Conservation (phyloP, 2,797 vertebrate genomes). For the Pipistrellus pygmaeus region DNA sequence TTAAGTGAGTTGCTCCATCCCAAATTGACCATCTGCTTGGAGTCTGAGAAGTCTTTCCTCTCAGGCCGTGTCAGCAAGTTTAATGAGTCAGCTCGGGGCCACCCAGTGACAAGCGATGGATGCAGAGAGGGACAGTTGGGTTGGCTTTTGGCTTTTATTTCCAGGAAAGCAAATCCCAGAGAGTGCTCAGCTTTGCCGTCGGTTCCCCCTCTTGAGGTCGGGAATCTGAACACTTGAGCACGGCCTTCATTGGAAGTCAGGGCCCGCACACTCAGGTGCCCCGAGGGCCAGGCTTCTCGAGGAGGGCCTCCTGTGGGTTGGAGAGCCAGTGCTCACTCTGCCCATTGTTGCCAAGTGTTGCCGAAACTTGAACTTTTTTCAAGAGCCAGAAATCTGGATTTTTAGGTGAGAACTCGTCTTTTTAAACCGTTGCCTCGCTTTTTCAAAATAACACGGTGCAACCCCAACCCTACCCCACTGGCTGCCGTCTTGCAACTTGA, state of each 20-base stretch:
- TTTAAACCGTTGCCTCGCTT: neutral
- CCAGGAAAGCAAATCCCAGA: slow-evolving; percentile 18
- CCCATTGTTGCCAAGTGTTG: neutral
- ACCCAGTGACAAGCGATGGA: neutral
- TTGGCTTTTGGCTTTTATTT: slow-evolving; percentile 43
- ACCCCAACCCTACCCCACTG: too few species aligned
- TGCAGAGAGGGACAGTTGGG: neutral
- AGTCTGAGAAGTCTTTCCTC: neutral
- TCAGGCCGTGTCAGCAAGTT: neutral
- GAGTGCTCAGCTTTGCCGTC: neutral
- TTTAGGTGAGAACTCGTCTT: neutral
- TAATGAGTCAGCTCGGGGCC: neutral
- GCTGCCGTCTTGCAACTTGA: neutral
- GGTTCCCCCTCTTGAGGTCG: neutral
- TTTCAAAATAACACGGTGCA: neutral
- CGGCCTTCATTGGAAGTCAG: neutral
- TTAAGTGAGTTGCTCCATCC: neutral
- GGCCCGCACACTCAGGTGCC: neutral
- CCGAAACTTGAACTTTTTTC: neutral
- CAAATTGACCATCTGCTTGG: neutral
- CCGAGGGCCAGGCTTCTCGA: neutral
- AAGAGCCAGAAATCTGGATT: slow-evolving; percentile 9
- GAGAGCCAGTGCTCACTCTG: neutral
- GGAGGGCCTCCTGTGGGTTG: neutral
- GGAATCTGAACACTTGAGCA: neutral